Base-by-base conservation (phyloP, 2,888 invertebrate genomes). In the Drosophila atroscutellata region DNA sequence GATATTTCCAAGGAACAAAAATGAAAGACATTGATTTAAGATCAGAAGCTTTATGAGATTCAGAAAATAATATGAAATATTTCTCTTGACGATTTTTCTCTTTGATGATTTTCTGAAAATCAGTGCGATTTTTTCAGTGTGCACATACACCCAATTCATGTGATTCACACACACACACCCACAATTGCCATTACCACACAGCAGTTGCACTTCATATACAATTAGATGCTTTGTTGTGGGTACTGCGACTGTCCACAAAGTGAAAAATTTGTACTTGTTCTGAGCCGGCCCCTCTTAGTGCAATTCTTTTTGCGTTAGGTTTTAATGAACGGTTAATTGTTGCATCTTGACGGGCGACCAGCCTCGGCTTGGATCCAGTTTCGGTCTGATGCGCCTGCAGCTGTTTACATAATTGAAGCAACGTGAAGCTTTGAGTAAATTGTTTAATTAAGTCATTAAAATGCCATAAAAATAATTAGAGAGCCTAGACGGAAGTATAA, bases 381-480 rank as follows among this genome's bases (percentile, higher is more conserved):
- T 51, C 39, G 55, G 63, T 32, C 30, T 58, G 20, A 57, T 24
- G 65, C 55, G 63, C 50, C 32, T 66, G 70, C 65, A 74, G 68
- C 66, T 75, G 67, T 67, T 88, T 90, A 78, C 86, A 80, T 86
- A 86, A 89, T 90, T 89, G 77, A 86, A 86, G 83, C 83, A 79
- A 82, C 68, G 63, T 56, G 64, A 54, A 45, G 79, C 60, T 57
- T 60, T 79, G 55, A 89, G 87, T 70, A 83, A 89, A 89, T 89
- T 89, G 89, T 90, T 86, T 86, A 83, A 86, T 86, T 86, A 89
- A 86, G 84, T 77, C 83, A 90, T 86, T 86, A 86, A 86, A 86
- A 77, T 63, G 76, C 81, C 73, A 90, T 89, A 86, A 89, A 89
- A 81, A 90, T 89, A 80, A 85, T 81, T 75, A 84, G 55, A 60